Evolutionary conservation across 2,888 invertebrate genomes (phyloP).

Genomic region (Drosophila incognita): DNA sequence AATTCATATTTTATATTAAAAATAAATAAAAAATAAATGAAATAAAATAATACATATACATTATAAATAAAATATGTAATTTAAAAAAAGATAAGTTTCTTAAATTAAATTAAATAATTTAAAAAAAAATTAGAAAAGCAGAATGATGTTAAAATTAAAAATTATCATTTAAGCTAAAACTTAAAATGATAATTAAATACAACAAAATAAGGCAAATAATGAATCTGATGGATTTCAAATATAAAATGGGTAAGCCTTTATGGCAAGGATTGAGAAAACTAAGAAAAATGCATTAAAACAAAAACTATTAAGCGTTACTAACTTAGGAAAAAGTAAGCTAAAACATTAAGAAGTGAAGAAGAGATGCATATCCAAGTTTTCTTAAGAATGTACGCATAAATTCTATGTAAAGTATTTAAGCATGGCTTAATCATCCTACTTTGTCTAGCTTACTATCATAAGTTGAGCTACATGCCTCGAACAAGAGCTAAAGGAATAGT

Average conservation of each 20-base stretch:
- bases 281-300: not conserved
- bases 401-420: not conserved
- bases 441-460: not conserved
- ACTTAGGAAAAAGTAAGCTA: no score
- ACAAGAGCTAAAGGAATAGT: constrained; percentile 10
- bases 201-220: not conserved
- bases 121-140: not conserved
- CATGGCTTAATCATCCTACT: not conserved
- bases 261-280: not conserved
- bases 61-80: not conserved
- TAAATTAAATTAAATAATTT: no score
- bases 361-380: not conserved
- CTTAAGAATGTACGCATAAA: no score
- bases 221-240: not conserved
- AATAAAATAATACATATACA: not conserved
- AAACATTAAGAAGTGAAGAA: not conserved
- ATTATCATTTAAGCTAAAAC: accelerated
- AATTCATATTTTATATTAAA: not conserved
- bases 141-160: not conserved
- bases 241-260: not conserved
- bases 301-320: no score
- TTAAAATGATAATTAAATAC: not conserved
- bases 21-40: not conserved
- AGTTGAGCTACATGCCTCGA: not conserved
- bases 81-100: no score